Percentiles rank a stretch among this genome's conserved stretches.
phyloP scores from a whole-genome alignment of 2,888 invertebrate species.

The Conus canariensis region DNA sequence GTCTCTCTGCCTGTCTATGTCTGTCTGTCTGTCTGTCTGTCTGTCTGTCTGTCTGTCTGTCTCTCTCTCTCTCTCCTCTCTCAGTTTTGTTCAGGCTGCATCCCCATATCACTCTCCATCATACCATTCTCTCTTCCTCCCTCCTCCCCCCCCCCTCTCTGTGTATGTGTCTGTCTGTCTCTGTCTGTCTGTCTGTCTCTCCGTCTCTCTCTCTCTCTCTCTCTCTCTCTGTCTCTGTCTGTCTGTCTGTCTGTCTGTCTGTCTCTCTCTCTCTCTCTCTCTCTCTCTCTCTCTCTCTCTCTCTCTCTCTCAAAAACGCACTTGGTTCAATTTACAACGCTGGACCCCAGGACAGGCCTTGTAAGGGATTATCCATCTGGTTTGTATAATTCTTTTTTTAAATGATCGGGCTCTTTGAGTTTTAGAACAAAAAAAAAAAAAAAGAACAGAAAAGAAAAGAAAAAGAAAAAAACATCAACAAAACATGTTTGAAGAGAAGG shows the following conservation, averaged over 20 bases:
- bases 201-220: not conserved
- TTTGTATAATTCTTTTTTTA: not conserved
- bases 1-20: not conserved
- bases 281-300: not conserved
- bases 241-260: too few relatives aligned
- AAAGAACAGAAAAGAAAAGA: too few relatives aligned
- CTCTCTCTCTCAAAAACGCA: not conserved
- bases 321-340: not conserved
- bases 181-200: not conserved
- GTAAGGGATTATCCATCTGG: too few relatives aligned
- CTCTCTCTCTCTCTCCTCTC: not conserved
- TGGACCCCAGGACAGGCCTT: not conserved
- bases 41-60: not conserved
- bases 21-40: not conserved
- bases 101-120: not conserved
- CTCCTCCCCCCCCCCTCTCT: not conserved
- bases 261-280: too few relatives aligned
- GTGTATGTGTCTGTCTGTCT: not conserved
- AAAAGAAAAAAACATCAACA: too few relatives aligned
- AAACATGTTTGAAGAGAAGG: too few relatives aligned
- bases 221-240: not conserved
- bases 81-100: not conserved
- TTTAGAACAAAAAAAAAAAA: too few relatives aligned
- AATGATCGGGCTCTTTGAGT: not conserved
- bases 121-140: not conserved